Base-by-base conservation (phyloP, 2,888 invertebrate species). In the Lepeophtheirus nordmannii region DNA sequence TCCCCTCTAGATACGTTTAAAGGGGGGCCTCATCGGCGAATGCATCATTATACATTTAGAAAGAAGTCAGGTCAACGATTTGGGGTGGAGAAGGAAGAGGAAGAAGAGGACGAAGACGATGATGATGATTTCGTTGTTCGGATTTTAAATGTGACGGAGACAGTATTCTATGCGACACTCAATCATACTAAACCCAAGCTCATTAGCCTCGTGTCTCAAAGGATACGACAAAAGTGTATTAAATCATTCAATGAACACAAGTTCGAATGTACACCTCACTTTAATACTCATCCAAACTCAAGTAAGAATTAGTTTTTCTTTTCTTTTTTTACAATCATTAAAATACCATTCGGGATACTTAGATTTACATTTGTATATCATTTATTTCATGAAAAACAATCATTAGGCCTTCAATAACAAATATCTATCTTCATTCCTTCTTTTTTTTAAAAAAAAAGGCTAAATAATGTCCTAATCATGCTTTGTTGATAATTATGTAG, bases 131-230 rank as follows among this genome's bases (percentile, higher is more conserved):
- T 57, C 23, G 57, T 57, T 20, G 11, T 57, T 23, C 20, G 23
- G 57, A 20, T 22, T 57, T 20, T 23, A 20, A 57, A 57, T 57
- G 22, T 23, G 57, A 20, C 20, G 57, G 62, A 62, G 17, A 62
- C 39, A 12, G 17, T 62, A 17, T 62, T 22, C 17, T 62, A 62
- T 9, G 41, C 23, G n/a, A 40, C 40, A 10, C 40, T 62, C 38
- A 62, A 62, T 23, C 62, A 62, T 46, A 62, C 22, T 46, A 39
- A 39, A 1, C 62, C 62, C n/a, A 39, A 62, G 17, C 22, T 62
- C 22, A 38, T 39, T 20, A 17, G 22, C 11, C 38, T 62, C 1
- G 39, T 62, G n/a, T n/a, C 62, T 39, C 39, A 62, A 20, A n/a
- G 11, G 20, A 37, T 62, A 10, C 14, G 9, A 14, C 62, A 62